Conservation (phyloP, 2,113 vertebrate genomes). For the Burhinus bistriatus region DNA sequence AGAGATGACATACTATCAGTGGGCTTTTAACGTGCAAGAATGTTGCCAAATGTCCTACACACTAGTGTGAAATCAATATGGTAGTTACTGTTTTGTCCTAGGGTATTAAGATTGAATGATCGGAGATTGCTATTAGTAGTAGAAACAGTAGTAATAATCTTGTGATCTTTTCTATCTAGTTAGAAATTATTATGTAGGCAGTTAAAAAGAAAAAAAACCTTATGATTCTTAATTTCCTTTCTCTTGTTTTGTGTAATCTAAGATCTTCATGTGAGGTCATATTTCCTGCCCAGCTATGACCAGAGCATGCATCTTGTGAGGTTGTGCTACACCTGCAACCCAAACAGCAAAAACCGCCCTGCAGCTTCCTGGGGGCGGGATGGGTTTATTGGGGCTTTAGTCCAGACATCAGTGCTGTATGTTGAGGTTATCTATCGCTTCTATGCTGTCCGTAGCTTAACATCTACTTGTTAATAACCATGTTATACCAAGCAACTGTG, state of each 20-base stretch:
- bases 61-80: background rate
- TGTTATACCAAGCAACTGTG: background rate
- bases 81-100: background rate
- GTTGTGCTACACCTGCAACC: background rate
- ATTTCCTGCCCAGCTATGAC: background rate
- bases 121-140: background rate
- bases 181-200: background rate
- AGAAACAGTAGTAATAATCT: background rate
- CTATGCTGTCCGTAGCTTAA: background rate
- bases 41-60: background rate
- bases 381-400: background rate
- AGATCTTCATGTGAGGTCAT: background rate
- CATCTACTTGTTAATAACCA: background rate
- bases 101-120: background rate
- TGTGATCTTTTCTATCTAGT: background rate
- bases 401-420: too few relatives aligned
- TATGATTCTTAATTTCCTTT: background rate
- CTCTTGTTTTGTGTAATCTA: background rate
- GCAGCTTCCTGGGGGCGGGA: background rate
- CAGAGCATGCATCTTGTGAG: background rate
- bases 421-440: background rate
- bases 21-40: background rate
- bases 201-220: background rate
- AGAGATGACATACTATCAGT: background rate
- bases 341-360: background rate